Evolutionary conservation across 2,888 invertebrate species (phyloP).

Genomic region (Archips xylosteana): DNA sequence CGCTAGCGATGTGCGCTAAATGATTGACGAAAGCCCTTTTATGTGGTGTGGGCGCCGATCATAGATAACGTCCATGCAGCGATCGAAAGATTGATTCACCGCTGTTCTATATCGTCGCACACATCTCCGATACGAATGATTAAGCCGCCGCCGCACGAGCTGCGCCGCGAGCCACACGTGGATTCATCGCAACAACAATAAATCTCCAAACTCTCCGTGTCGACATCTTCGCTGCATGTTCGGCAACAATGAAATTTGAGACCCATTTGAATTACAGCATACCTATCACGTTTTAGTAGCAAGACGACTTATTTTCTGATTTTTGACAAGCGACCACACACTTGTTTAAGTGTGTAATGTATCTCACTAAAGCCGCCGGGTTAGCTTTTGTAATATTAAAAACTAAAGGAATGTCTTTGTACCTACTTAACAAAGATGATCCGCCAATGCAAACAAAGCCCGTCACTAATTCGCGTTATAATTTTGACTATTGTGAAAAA

Average conservation of each 20-base stretch:
- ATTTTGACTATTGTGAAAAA: conserved; percentile 17
- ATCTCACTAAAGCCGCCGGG: conserved; percentile 1
- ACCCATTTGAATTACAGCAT: conserved; percentile 70
- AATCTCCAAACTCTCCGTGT: conserved; percentile 66
- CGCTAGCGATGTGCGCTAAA: conserved; percentile 51
- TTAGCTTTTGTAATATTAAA: conserved; percentile 5
- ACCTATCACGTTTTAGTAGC: conserved; percentile 68
- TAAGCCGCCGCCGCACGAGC: conserved; percentile 67
- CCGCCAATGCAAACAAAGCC: conserved; percentile 17
- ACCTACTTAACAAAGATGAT: conserved; percentile 13
- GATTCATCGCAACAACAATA: conserved; percentile 69
- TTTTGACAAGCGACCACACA: conserved; percentile 68
- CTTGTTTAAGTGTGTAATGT: conserved; percentile 25
- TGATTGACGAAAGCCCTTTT: conserved; percentile 63
- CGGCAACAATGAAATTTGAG: conserved; percentile 72
- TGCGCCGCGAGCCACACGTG: conserved; percentile 68
- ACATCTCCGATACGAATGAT: conserved; percentile 73
- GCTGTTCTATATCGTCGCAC: conserved; percentile 69
- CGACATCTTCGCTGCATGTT: conserved; percentile 65
- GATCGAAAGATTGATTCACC: conserved; percentile 80
- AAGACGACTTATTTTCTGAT: conserved; percentile 56
- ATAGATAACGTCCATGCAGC: conserved; percentile 66
- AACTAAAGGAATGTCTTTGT: conserved; percentile 1
- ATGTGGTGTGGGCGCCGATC: conserved; percentile 69
- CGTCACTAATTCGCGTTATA: conserved; percentile 28